Base-by-base conservation (phyloP, 1,140 invertebrate species). In the Lerema accius region DNA sequence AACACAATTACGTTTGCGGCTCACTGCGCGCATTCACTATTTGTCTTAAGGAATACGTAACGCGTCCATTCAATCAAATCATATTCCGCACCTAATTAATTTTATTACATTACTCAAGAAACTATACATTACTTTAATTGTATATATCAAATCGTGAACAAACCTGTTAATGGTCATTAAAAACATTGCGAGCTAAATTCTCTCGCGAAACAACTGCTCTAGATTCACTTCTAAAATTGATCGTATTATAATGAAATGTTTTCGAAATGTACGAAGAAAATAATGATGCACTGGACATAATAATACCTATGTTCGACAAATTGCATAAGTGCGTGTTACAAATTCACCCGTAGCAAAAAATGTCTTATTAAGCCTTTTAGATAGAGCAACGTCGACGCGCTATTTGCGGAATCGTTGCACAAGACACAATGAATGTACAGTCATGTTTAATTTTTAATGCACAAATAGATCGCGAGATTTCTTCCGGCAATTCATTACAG, bases 271-370 rank as follows among this genome's bases (percentile, higher is more conserved):
- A 16, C 50, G 42, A 40, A 37, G 26, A 26, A 42, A 9, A 9
- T 23, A 23, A 23, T 5, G 50, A 15, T 42, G 16, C 7, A 7
- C 40, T 37, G 9, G 16, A 37, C 17, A 11, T n/a, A n/a, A n/a
- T n/a, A n/a, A n/a, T n/a, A n/a, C n/a, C n/a, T 11, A 19, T 51
- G 14, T 32, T 35, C 9, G 51, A 32, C 43, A 11, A 46, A 32
- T 63, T 63, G 61, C 61, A 56, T 63, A 63, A 63, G 35, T 55
- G 17, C 23, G 17, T 55, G 51, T 17, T 46, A 73, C 60, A 62
- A 67, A 63, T 71, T 69, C 68, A 65, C 50, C 64, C 26, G 70
- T 70, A 63, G 62, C 65, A 62, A 64, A 68, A 65, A 55, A 42
- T 40, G n/a, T n/a, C n/a, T n/a, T n/a, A n/a, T n/a, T n/a, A n/a